Base-by-base conservation (phyloP, 2,113 vertebrate species). In the Variabilichromis moorii region DNA sequence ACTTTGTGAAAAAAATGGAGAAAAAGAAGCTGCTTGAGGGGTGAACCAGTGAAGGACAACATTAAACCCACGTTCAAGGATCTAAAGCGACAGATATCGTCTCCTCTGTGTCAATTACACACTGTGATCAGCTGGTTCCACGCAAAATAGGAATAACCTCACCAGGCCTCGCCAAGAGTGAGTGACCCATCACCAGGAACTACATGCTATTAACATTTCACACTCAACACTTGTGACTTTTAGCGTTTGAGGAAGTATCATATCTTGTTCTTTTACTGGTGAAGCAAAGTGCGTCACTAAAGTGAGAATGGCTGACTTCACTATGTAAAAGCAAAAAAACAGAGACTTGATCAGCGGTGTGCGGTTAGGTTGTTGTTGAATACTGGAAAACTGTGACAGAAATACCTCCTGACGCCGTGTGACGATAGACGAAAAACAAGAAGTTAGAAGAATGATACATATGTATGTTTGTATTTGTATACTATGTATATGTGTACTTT, bases 181-280 rank as follows among this genome's bases (percentile, higher is more conserved):
- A 13, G 16, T 13, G 73, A 83, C 42, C 66, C 31, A 84, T 14
- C 6, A 10, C n/a, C 8, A 13, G 11, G 8, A 53, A 59, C 16
- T 2, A 4, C 5, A 17, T 19, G 78, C 40, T 53, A 5, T 40
- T 16, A 31, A 54, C 17, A 33, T 81, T 63, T 82, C 66, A 21
- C 45, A 78, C 55, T 53, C 71, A 71, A 78, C 42, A 47, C 40
- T 78, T 78, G 42, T 76, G 42, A 86, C 83, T 7, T 82, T 31
- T 33, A 13, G 35, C 11, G 45, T 81, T 84, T 83, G 31, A 85
- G 91, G 82, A 92, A 92, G 89, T 89, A n/a, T 37, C 45, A n/a
- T 33, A 31, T 51, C 24, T 17, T 81, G 37, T 54, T 11, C 8
- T 9, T 51, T 47, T 9, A 50, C 54, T 40, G 61, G 24, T 33